Evolutionary conservation across 1,140 invertebrate genomes (phyloP).

Genomic region (Apis laboriosa): DNA sequence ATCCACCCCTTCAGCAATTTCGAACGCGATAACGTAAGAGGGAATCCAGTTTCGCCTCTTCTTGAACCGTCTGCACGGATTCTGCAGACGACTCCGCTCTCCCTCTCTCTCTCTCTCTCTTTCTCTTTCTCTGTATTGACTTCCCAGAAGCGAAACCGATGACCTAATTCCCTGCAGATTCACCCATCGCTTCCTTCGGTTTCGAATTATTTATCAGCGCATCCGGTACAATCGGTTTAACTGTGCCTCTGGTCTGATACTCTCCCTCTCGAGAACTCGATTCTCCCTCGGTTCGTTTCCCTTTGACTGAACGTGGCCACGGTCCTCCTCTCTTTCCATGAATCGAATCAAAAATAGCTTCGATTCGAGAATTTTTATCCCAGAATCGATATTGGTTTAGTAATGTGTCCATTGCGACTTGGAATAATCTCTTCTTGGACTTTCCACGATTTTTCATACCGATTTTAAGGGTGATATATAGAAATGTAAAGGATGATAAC

Average conservation of each 20-base stretch:
- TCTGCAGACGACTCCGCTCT: constrained; percentile 43
- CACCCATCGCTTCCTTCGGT: constrained; percentile 8
- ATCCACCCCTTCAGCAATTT: constrained; percentile 7
- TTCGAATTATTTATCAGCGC: constrained; percentile 61
- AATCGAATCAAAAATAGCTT: constrained; percentile 20
- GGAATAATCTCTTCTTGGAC: no score
- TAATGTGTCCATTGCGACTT: neutral
- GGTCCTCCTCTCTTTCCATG: neutral
- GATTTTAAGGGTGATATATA: no score
- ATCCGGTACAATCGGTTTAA: constrained; percentile 56
- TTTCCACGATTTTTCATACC: no score
- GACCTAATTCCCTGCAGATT: constrained; percentile 57
- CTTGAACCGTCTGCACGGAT: constrained; percentile 35
- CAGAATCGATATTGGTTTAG: neutral
- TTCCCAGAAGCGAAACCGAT: constrained; percentile 47
- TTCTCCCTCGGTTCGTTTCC: neutral
- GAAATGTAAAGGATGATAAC: no score
- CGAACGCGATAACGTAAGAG: neutral
- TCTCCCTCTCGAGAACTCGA: neutral
- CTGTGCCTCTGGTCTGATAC: constrained; percentile 13
- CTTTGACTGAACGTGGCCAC: neutral
- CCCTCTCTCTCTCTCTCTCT: no score
- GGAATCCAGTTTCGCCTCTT: constrained; percentile 9
- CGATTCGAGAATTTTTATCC: neutral
- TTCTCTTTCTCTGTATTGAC: constrained; percentile 42